These are phyloP conservation scores for Dolichoris vasculosae DNA, from an alignment of 1,140 invertebrate species.

Conservation along the genomic window DNA sequence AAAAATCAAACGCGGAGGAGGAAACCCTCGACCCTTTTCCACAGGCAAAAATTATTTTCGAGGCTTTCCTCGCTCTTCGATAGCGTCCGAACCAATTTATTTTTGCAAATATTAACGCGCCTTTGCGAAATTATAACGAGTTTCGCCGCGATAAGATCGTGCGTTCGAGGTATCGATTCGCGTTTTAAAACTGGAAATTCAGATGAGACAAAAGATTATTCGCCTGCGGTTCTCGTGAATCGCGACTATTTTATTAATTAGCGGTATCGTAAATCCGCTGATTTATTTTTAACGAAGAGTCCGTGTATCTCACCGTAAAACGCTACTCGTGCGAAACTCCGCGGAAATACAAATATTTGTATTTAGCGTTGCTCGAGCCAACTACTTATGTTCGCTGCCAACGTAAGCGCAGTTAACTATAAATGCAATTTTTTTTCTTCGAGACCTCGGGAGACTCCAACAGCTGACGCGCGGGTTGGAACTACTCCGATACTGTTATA, in stretches of 20 bases:
- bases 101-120: too few relatives aligned
- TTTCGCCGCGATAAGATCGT: too few relatives aligned
- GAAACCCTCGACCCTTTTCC: not conserved
- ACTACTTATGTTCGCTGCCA: not conserved
- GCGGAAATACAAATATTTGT: not conserved
- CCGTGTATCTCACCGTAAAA: not conserved
- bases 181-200: too few relatives aligned
- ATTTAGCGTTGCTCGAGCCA: not conserved
- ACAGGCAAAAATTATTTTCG: not conserved
- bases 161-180: too few relatives aligned
- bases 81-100: too few relatives aligned
- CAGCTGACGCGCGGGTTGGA: not conserved
- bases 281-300: not conserved
- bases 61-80: too few relatives aligned
- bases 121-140: too few relatives aligned
- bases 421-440: slow-evolving; percentile 1
- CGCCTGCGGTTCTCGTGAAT: too few relatives aligned
- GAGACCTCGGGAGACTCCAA: not conserved
- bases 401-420: not conserved
- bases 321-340: not conserved
- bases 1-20: slow-evolving; percentile 20
- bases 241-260: not conserved
- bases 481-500: not conserved
- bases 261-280: not conserved
- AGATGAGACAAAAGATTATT: too few relatives aligned